phyloP scores from a whole-genome alignment of 2,113 vertebrate species.

The Silurus glanis region DNA sequence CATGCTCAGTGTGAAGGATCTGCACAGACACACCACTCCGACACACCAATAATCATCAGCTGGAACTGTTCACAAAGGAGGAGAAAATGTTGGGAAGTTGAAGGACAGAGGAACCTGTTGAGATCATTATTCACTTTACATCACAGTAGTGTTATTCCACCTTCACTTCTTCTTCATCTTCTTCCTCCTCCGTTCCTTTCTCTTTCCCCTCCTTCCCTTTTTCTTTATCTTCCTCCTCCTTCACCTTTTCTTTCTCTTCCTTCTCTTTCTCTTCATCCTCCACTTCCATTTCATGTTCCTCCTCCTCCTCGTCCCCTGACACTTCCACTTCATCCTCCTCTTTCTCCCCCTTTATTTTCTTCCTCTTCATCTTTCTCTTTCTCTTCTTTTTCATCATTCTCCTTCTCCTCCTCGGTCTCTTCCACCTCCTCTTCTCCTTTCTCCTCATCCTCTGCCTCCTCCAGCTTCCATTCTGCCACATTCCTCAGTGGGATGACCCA shows the following conservation, averaged over 20 bases:
- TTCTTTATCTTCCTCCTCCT: too few species aligned
- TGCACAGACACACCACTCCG: not conserved
- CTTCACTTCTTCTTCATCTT: not conserved
- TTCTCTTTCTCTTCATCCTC: not conserved
- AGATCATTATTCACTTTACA: not conserved
- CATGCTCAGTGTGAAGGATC: not conserved
- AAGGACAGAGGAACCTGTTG: not conserved
- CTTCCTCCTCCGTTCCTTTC: not conserved
- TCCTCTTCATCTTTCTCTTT: not conserved
- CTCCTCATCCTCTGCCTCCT: not conserved
- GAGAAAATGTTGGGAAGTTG: not conserved
- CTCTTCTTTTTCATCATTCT: not conserved
- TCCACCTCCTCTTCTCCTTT: not conserved
- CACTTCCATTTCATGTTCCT: not conserved
- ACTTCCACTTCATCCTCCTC: not conserved
- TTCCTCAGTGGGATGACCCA: too few species aligned
- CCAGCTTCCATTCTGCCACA: not conserved
- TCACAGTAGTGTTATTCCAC: not conserved
- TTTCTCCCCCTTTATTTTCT: too few species aligned
- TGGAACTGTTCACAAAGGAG: not conserved
- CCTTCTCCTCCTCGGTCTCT: not conserved
- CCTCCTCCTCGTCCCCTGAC: not conserved
- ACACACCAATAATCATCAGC: constrained; percentile 6
- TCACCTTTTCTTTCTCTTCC: not conserved
- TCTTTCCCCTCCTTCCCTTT: not conserved